Evolutionary conservation across 1,140 invertebrate genomes (phyloP).

Genomic region (Trichonephila clavata): DNA sequence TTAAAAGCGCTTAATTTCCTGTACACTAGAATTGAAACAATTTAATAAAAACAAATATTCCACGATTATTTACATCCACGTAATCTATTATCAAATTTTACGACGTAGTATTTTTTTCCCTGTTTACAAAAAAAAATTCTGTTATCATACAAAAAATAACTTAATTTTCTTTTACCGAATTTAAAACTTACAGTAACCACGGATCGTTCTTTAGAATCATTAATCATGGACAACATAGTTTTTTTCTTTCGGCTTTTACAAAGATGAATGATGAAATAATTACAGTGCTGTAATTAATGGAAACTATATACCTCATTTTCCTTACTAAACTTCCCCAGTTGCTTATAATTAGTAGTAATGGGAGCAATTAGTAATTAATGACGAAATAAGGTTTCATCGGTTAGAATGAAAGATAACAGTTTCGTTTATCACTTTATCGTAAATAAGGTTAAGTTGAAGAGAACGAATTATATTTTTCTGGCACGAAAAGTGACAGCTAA

Average conservation of each 20-base stretch:
- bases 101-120: no score
- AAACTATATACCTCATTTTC: background rate
- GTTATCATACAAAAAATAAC: background rate
- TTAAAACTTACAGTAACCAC: background rate
- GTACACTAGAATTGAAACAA: no score
- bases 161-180: background rate
- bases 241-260: background rate
- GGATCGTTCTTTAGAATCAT: background rate
- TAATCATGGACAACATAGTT: background rate
- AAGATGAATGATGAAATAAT: conserved; percentile 30
- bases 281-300: background rate
- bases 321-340: background rate
- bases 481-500: background rate
- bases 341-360: background rate
- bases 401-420: background rate
- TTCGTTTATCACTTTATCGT: background rate
- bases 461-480: background rate
- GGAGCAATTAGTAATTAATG: background rate
- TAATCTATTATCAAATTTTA: no score
- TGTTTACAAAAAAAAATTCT: background rate
- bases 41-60: no score
- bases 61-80: no score
- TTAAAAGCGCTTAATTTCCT: no score
- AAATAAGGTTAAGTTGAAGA: background rate
- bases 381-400: background rate